A percentile compares a stretch with the other conserved stretches of the same genome.
Conservation (phyloP, 2,797 vertebrate species). For the Acanthurus tractus region DNA sequence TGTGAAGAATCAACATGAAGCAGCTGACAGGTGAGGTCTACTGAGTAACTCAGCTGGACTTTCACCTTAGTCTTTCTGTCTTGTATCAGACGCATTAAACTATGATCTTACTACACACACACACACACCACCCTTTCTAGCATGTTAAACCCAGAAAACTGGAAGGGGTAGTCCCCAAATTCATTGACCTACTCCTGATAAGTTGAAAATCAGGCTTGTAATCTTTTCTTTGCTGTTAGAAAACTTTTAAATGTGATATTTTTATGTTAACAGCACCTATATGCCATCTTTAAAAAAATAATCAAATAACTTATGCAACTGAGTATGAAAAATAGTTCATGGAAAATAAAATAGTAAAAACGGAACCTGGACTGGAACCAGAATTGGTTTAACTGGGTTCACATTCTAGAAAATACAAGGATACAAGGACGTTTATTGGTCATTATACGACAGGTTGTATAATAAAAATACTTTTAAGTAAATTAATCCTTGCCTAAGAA, state of each 20-base stretch:
- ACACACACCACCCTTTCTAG: neutral
- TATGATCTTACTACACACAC: neutral
- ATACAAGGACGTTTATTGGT: no score
- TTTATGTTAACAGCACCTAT: neutral
- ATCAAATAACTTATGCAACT: neutral
- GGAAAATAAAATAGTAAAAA: neutral
- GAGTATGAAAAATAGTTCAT: neutral
- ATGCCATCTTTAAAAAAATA: neutral
- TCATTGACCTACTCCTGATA: neutral
- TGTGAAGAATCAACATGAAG: neutral
- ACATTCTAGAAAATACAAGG: no score
- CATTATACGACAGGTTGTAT: no score
- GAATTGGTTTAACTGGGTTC: no score
- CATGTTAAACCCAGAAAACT: neutral
- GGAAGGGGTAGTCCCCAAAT: neutral
- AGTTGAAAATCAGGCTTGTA: neutral
- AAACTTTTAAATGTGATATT: neutral
- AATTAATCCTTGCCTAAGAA: no score
- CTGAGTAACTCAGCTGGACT: constrained; percentile 10
- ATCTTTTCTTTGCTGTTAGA: neutral
- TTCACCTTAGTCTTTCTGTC: constrained; percentile 21
- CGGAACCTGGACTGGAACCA: no score
- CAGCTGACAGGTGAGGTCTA: constrained; percentile 16
- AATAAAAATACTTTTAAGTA: no score
- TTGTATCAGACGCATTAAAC: constrained; percentile 7